phyloP scores from a whole-genome alignment of 2,888 invertebrate genomes.

The Drosophila atroscutellata region DNA sequence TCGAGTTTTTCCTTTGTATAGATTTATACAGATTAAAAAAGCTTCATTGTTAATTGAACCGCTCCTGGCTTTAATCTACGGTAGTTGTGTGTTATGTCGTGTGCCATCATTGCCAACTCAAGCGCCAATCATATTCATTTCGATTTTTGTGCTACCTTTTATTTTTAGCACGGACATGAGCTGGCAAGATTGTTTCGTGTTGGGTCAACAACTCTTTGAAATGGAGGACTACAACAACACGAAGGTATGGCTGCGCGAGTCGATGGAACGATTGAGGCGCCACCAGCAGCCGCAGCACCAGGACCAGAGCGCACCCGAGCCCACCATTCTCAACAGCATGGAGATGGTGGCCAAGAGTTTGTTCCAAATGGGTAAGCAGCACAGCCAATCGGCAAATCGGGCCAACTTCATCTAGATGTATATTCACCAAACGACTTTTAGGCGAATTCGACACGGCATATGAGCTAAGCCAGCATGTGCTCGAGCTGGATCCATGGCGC shows the following conservation, averaged over 20 bases:
- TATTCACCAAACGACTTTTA: slow-evolving; percentile 53
- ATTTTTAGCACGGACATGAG: slow-evolving; percentile 87
- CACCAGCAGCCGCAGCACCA: slow-evolving; percentile 86
- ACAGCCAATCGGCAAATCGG: slow-evolving; percentile 18
- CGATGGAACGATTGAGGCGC: slow-evolving; percentile 89
- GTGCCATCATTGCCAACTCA: slow-evolving; percentile 14
- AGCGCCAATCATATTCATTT: slow-evolving; percentile 55
- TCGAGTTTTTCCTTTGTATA: not conserved
- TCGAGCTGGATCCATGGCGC: slow-evolving; percentile 69
- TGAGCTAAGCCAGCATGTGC: slow-evolving; percentile 73
- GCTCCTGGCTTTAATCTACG: slow-evolving; percentile 22
- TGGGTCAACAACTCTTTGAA: slow-evolving; percentile 96
- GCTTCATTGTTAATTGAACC: not conserved
- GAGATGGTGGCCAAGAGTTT: slow-evolving; percentile 77
- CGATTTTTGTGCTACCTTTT: slow-evolving; percentile 53
- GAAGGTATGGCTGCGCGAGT: slow-evolving; percentile 97
- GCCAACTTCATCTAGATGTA: slow-evolving; percentile 41
- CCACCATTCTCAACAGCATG: slow-evolving; percentile 71
- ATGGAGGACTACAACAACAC: slow-evolving; percentile 96
- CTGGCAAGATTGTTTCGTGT: slow-evolving; percentile 97
- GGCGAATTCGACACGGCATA: slow-evolving; percentile 75
- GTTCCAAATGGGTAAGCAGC: slow-evolving; percentile 74
- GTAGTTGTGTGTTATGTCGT: slow-evolving; percentile 22
- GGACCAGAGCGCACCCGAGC: slow-evolving; percentile 34
- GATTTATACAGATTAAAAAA: not conserved